Percentiles rank a stretch among this genome's conserved stretches.
phyloP scores from a whole-genome alignment of 2,113 vertebrate species.

The Clarias batrachus region DNA sequence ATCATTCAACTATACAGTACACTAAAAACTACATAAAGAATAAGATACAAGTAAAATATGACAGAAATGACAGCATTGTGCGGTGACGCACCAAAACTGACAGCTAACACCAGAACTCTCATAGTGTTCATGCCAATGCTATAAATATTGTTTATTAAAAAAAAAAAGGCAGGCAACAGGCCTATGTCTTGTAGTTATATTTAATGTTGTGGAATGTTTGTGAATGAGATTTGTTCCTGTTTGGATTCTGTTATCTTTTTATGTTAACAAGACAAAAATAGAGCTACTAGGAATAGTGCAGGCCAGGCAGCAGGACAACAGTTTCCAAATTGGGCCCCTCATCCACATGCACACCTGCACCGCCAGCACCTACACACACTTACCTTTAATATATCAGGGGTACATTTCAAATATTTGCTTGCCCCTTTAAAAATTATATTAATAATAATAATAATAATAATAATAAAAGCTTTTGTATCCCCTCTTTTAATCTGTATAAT shows the following conservation, averaged over 20 bases:
- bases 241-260: neutral
- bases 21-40: neutral
- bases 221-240: neutral
- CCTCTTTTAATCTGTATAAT: no score
- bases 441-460: no score
- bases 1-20: neutral
- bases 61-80: neutral
- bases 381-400: no score
- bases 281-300: neutral
- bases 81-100: neutral
- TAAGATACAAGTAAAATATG: neutral
- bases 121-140: neutral
- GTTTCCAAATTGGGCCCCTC: no score
- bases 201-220: neutral
- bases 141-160: neutral
- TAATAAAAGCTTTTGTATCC: no score
- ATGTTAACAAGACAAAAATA: neutral
- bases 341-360: no score
- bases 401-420: no score
- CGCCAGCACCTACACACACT: no score
- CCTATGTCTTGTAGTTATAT: neutral
- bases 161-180: neutral
- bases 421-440: no score
- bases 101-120: neutral
- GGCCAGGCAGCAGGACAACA: no score